phyloP scores from a whole-genome alignment of 2,113 vertebrate species.

The Dryoscopus gambensis region DNA sequence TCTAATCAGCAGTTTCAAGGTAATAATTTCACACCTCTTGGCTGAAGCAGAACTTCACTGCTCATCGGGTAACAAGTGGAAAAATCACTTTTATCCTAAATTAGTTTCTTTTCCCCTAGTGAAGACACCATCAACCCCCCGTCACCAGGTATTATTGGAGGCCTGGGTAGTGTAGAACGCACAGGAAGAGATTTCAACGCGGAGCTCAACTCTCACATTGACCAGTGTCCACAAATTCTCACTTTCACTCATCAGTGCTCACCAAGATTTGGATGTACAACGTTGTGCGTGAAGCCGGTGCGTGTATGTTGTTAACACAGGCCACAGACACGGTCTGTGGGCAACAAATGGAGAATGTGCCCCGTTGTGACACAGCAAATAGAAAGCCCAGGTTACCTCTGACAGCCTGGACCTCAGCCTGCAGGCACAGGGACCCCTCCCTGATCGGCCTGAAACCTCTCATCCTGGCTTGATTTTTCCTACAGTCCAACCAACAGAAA shows the following conservation, averaged over 20 bases:
- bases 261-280: background rate
- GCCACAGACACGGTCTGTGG: background rate
- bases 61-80: background rate
- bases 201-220: background rate
- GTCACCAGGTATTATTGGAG: background rate
- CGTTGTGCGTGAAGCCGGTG: background rate
- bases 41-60: background rate
- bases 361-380: background rate
- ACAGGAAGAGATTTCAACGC: background rate
- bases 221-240: background rate
- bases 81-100: background rate
- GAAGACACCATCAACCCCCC: background rate
- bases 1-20: background rate
- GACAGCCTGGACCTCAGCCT: background rate
- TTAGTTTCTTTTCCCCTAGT: background rate
- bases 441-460: background rate
- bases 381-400: background rate
- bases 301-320: background rate
- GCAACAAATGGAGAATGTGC: background rate
- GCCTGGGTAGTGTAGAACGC: background rate
- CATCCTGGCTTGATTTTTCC: rapidly evolving
- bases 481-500: background rate
- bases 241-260: background rate
- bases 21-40: background rate
- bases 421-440: background rate